A percentile compares a stretch with the other conserved stretches of the same genome.
These are phyloP conservation scores for Volucella inanis DNA, from an alignment of 2,888 invertebrate species.

Conservation along the genomic window DNA sequence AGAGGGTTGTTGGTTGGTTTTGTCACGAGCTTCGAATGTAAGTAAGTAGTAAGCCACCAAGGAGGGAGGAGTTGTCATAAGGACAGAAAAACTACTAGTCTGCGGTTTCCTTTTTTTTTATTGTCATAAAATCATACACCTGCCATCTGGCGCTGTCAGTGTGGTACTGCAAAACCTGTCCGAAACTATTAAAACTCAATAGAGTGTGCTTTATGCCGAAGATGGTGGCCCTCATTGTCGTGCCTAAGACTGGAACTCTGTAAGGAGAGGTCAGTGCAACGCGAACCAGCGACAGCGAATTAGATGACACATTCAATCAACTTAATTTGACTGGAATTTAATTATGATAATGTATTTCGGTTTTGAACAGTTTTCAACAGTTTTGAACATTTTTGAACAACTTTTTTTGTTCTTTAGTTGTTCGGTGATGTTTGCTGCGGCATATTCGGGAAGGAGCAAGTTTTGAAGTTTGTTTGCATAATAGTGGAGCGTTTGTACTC, in stretches of 20 bases:
- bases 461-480: conserved; percentile 40
- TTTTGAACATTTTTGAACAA: conserved; percentile 24
- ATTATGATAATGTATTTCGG: conserved; percentile 66
- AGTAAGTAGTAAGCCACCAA: conserved; percentile 22
- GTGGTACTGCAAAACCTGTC: conserved; percentile 8
- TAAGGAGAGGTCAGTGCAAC: not conserved
- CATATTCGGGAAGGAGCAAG: not conserved
- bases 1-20: conserved; percentile 27
- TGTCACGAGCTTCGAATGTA: too few species aligned
- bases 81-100: conserved; percentile 32
- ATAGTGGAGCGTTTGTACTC: not conserved
- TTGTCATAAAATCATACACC: conserved; percentile 49
- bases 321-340: conserved; percentile 49
- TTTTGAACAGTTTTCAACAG: conserved; percentile 26
- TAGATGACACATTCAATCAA: conserved; percentile 67
- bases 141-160: not conserved
- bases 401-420: not conserved
- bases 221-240: not conserved
- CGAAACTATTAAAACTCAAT: conserved; percentile 51
- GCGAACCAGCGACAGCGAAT: conserved; percentile 9
- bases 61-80: conserved; percentile 12
- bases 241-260: conserved; percentile 13
- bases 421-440: conserved; percentile 16
- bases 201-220: conserved; percentile 53
- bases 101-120: conserved; percentile 5